Evolutionary conservation across 2,888 invertebrate species (phyloP).

Genomic region (Phyllotreta striolata): DNA sequence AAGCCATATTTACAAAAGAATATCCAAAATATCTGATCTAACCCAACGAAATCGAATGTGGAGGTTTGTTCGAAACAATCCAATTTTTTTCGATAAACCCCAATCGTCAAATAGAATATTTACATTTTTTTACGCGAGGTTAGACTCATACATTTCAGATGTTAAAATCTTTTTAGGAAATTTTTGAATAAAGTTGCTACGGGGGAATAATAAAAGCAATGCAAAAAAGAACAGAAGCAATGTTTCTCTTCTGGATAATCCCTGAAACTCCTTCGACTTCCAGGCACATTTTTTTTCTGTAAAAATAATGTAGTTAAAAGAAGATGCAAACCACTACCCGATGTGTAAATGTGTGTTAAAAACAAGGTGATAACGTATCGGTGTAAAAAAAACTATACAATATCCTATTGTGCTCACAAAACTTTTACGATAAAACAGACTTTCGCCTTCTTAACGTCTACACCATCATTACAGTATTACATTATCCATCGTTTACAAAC

Average conservation of each 20-base stretch:
- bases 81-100: neutral
- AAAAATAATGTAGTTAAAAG: constrained; percentile 43
- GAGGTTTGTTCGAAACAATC: constrained; percentile 8
- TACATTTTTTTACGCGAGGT: constrained; percentile 3
- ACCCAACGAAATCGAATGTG: constrained; percentile 7
- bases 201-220: constrained; percentile 34
- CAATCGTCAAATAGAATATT: neutral
- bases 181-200: constrained; percentile 38
- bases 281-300: constrained; percentile 32
- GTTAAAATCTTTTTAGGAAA: constrained; percentile 24
- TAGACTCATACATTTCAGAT: constrained; percentile 10
- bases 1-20: constrained; percentile 30
- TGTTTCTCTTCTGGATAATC: constrained; percentile 34
- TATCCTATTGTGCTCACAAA: constrained; percentile 31
- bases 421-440: neutral
- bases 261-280: constrained; percentile 29
- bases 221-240: constrained; percentile 40
- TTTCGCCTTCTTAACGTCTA: no score
- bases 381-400: constrained; percentile 29
- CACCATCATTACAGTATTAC: no score
- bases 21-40: constrained; percentile 34
- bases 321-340: constrained; percentile 53
- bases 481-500: no score
- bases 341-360: constrained; percentile 47
- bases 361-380: constrained; percentile 40